A percentile compares a stretch with the other conserved stretches of the same genome.
Evolutionary conservation across 2,113 vertebrate genomes (phyloP).

Genomic region (Tautogolabrus adspersus): DNA sequence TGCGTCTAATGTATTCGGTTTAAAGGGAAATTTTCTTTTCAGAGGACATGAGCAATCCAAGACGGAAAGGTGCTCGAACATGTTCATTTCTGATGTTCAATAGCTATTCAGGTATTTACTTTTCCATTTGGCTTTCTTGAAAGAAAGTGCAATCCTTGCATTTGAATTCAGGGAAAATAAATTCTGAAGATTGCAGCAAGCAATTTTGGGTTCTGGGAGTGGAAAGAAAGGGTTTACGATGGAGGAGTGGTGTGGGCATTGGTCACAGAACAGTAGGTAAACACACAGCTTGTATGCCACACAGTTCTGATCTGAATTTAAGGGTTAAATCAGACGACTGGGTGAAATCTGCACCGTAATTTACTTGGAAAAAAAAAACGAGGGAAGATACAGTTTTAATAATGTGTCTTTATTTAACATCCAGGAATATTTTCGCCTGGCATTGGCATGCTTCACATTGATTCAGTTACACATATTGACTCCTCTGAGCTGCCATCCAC

Average conservation of each 20-base stretch:
- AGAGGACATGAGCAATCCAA: slow-evolving; percentile 26
- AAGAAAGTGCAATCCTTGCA: slow-evolving; percentile 56
- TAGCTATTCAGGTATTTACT: slow-evolving; percentile 50
- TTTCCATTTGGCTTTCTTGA: slow-evolving; percentile 53
- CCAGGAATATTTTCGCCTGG: slow-evolving; percentile 20
- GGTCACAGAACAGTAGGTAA: slow-evolving; percentile 56
- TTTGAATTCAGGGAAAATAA: slow-evolving; percentile 58
- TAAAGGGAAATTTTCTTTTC: slow-evolving; percentile 46
- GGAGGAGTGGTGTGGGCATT: slow-evolving; percentile 41
- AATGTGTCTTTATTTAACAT: slow-evolving; percentile 17
- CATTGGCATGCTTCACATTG: slow-evolving; percentile 22
- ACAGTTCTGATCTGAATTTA: slow-evolving; percentile 49
- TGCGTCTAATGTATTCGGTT: slow-evolving; percentile 49
- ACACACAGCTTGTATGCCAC: slow-evolving; percentile 37
- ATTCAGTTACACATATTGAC: slow-evolving; percentile 28
- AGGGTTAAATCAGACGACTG: slow-evolving; percentile 20
- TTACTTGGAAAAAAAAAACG: slow-evolving; percentile 12
- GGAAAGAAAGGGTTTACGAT: slow-evolving; percentile 67
- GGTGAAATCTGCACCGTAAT: slow-evolving; percentile 20
- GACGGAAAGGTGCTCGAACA: slow-evolving; percentile 32
- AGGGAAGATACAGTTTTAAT: slow-evolving; percentile 14
- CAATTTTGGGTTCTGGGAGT: slow-evolving; percentile 60
- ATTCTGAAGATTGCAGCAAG: slow-evolving; percentile 52
- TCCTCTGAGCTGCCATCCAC: slow-evolving; percentile 26
- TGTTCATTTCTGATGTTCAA: slow-evolving; percentile 52